Evolutionary conservation across 1,140 invertebrate genomes (phyloP).

Genomic region (Drosophila subpulchrella): DNA sequence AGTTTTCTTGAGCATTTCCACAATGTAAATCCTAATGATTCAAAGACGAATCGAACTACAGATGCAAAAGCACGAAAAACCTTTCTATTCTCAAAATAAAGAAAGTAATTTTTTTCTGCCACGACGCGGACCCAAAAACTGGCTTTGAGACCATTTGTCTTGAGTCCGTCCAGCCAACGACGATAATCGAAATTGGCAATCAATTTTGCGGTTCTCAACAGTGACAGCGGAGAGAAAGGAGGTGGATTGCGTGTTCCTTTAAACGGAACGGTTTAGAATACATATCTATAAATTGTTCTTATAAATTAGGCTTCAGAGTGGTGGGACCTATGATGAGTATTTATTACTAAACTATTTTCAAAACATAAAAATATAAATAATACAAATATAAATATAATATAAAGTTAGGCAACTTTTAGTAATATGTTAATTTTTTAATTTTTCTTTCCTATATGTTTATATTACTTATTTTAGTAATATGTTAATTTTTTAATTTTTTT

Average conservation of each 20-base stretch:
- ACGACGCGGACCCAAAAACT: not conserved
- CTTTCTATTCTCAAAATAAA: not conserved
- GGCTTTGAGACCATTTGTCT: slow-evolving; percentile 21
- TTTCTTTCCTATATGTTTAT: too few relatives aligned
- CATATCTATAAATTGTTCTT: not conserved
- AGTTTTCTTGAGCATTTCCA: slow-evolving; percentile 47
- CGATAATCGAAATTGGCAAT: slow-evolving; percentile 58
- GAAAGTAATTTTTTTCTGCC: slow-evolving; percentile 1
- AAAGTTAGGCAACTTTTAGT: too few relatives aligned
- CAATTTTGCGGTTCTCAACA: slow-evolving; percentile 41
- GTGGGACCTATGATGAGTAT: too few relatives aligned
- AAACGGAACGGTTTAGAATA: slow-evolving; percentile 7
- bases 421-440: too few relatives aligned
- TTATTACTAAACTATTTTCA: too few relatives aligned
- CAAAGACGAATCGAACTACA: not conserved
- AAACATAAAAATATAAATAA: too few relatives aligned
- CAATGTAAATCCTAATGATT: slow-evolving; percentile 18
- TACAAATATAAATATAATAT: too few relatives aligned
- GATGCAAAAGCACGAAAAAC: slow-evolving; percentile 30
- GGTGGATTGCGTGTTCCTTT: slow-evolving; percentile 20
- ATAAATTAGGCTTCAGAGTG: not conserved
- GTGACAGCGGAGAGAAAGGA: slow-evolving; percentile 11
- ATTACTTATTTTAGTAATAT: too few relatives aligned
- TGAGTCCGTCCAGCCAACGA: slow-evolving; percentile 8
- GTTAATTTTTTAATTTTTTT: too few relatives aligned